Evolutionary conservation across 30 jellyfish, hydroid and myxozoan species (phyloP).

Genomic region (Aurelia aurita complex sp. Pacific): DNA sequence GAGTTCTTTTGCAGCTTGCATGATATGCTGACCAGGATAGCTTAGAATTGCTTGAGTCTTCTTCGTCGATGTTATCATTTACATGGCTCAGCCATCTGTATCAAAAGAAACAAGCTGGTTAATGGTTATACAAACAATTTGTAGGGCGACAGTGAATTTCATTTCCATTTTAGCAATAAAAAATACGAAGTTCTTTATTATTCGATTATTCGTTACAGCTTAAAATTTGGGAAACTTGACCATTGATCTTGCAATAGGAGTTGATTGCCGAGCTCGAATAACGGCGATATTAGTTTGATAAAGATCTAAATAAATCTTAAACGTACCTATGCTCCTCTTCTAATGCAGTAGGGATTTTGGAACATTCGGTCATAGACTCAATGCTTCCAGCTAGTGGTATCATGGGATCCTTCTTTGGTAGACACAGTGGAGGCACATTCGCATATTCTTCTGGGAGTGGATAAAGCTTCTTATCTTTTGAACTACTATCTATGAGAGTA

Average conservation of each 20-base stretch:
- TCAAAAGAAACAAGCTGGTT: neutral
- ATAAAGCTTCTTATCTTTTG: too few species aligned
- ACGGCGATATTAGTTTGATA: neutral
- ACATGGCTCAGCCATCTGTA: conserved; percentile 21
- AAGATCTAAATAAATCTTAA: too few species aligned
- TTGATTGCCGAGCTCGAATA: neutral
- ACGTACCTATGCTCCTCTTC: too few species aligned
- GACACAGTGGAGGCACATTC: too few species aligned
- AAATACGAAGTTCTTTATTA: neutral
- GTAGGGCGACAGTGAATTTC: neutral
- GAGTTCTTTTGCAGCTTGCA: neutral
- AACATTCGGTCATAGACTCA: too few species aligned
- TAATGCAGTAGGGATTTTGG: too few species aligned
- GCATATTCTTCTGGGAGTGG: too few species aligned
- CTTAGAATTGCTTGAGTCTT: conserved; percentile 1
- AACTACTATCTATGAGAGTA: too few species aligned
- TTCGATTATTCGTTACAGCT: neutral
- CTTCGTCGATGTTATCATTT: neutral
- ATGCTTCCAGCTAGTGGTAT: too few species aligned
- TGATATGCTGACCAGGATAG: conserved; percentile 25
- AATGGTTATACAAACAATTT: neutral
- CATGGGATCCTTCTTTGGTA: too few species aligned
- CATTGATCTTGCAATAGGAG: neutral
- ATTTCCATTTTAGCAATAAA: neutral
- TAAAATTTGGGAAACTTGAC: neutral